phyloP scores from a whole-genome alignment of 2,113 vertebrate species.

The Lasiurus borealis region DNA sequence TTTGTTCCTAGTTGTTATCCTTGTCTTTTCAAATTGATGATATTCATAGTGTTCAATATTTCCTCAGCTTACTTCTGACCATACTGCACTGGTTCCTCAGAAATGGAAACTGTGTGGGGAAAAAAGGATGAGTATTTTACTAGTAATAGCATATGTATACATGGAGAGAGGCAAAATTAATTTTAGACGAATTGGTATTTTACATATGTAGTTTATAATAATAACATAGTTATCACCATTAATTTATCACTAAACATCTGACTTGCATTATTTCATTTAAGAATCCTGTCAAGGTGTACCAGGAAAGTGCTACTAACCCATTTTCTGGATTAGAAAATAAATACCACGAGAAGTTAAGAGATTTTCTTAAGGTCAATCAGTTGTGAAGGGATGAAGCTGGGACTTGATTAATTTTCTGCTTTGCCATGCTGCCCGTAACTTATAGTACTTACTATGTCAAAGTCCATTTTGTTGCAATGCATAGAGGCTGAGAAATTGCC shows the following conservation, averaged over 20 bases:
- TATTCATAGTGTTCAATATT: neutral
- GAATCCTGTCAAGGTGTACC: neutral
- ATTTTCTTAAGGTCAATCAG: conserved; percentile 33
- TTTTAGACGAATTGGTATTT: neutral
- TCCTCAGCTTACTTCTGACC: neutral
- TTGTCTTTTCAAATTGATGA: neutral
- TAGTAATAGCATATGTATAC: neutral
- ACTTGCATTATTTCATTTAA: neutral
- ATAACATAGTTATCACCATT: neutral
- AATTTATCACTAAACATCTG: neutral
- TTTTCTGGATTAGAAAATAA: neutral
- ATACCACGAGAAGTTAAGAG: neutral
- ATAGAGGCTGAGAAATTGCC: neutral
- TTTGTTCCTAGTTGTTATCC: neutral
- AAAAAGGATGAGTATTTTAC: neutral
- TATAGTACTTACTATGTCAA: neutral
- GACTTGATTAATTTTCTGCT: neutral
- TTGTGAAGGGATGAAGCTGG: neutral
- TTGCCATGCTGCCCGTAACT: neutral
- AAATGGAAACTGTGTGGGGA: neutral
- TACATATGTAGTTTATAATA: neutral
- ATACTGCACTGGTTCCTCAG: neutral
- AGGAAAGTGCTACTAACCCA: neutral
- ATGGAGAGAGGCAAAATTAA: neutral
- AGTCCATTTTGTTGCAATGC: neutral